phyloP scores from a whole-genome alignment of 2,888 invertebrate species.

The Chloroclystis v-ata region DNA sequence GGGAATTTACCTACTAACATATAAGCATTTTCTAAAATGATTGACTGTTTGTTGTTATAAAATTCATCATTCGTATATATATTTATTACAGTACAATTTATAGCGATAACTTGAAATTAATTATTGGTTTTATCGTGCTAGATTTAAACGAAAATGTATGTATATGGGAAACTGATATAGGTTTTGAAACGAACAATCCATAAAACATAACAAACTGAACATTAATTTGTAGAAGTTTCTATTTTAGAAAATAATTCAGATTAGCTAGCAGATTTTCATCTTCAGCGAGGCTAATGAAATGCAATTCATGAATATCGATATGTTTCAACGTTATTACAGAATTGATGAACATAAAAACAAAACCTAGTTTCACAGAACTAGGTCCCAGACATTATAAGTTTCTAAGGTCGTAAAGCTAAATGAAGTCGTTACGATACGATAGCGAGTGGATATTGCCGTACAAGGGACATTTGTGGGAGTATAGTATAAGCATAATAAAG shows the following conservation, averaged over 20 bases:
- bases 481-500: neutral
- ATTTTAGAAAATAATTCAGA: too few relatives aligned
- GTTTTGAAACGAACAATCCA: too few relatives aligned
- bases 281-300: too few relatives aligned
- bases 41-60: neutral
- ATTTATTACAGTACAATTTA: neutral
- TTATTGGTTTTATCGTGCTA: neutral
- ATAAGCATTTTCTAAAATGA: neutral
- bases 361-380: slow-evolving; percentile 16
- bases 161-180: too few relatives aligned
- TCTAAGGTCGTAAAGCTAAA: slow-evolving; percentile 25
- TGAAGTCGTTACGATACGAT: slow-evolving; percentile 28
- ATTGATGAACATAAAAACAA: neutral
- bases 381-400: slow-evolving; percentile 20
- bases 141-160: too few relatives aligned
- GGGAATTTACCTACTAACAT: slow-evolving; percentile 1
- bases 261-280: too few relatives aligned
- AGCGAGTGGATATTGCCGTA: slow-evolving; percentile 20
- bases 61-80: too few relatives aligned
- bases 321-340: too few relatives aligned
- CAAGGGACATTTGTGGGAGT: slow-evolving; percentile 11
- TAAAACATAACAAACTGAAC: too few relatives aligned
- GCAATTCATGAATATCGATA: too few relatives aligned
- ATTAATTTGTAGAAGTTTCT: too few relatives aligned
- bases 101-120: neutral